A percentile compares a stretch with the other conserved stretches of the same genome.
Evolutionary conservation across 2,797 vertebrate species (phyloP).

Genomic region (Cyprinodon diabolis): DNA sequence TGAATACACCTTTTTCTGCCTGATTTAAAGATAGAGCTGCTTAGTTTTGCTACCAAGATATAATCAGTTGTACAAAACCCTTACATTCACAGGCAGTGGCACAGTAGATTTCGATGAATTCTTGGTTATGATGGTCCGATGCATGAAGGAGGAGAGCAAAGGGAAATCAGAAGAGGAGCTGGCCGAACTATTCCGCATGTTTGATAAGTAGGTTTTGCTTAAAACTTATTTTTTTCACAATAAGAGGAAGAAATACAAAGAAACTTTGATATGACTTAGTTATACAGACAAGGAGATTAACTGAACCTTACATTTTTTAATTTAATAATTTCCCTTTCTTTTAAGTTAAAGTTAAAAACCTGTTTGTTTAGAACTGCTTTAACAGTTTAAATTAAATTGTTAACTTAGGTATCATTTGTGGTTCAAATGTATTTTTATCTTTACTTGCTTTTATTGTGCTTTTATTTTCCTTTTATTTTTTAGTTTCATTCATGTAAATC

Average conservation of each 20-base stretch:
- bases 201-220: slow-evolving; percentile 81
- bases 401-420: too few species aligned
- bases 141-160: slow-evolving; percentile 99
- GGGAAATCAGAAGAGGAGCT: slow-evolving; percentile 97
- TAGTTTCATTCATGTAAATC: too few species aligned
- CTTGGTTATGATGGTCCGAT: slow-evolving; percentile 99
- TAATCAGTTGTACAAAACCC: not conserved
- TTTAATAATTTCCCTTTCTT: too few species aligned
- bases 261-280: not conserved
- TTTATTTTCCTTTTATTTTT: too few species aligned
- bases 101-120: slow-evolving; percentile 99
- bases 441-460: too few species aligned
- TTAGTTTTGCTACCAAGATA: not conserved
- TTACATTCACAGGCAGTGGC: slow-evolving; percentile 86
- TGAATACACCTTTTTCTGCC: too few species aligned
- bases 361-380: too few species aligned
- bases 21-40: not conserved
- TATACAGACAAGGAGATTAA: not conserved
- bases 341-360: too few species aligned
- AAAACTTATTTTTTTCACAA: not conserved
- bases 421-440: too few species aligned
- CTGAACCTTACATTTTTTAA: not conserved
- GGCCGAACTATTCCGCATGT: slow-evolving; percentile 98
- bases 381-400: too few species aligned
- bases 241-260: not conserved